Percentiles rank a stretch among this genome's conserved stretches.
Conservation (phyloP, 1,140 invertebrate species). For the Pseudomyrmex pallidus region DNA sequence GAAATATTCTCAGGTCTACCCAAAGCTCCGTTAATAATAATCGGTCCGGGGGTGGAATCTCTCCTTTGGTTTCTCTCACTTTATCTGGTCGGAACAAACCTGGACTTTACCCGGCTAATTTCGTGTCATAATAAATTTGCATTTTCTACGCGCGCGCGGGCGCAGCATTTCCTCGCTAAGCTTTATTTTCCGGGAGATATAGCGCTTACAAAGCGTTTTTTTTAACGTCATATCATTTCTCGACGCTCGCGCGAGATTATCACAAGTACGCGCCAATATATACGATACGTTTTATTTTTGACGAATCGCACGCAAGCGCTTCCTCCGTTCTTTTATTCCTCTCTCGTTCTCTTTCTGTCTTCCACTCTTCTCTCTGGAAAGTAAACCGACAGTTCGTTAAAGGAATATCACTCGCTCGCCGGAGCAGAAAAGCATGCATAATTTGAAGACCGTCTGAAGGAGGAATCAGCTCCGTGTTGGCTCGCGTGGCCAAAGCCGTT, state of each 20-base stretch:
- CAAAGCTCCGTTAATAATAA: constrained; percentile 48
- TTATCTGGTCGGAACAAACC: constrained; percentile 24
- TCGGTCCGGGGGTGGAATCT: constrained; percentile 3
- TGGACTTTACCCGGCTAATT: constrained; percentile 11
- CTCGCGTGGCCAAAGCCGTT: constrained; percentile 11
- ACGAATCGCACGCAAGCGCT: too few relatives aligned
- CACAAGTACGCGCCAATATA: not conserved
- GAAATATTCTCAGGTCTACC: constrained; percentile 42
- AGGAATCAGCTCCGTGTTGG: not conserved
- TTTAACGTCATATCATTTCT: too few relatives aligned
- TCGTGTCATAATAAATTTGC: constrained; percentile 44
- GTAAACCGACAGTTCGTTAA: constrained; percentile 54
- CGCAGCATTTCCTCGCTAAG: not conserved
- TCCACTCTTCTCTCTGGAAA: constrained; percentile 14
- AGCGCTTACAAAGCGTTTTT: not conserved
- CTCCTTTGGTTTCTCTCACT: not conserved
- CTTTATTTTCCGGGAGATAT: constrained; percentile 26
- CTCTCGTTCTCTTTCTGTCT: constrained; percentile 8
- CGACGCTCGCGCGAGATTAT: not conserved
- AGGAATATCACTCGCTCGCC: constrained; percentile 35
- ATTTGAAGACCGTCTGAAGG: constrained; percentile 29
- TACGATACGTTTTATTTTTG: constrained; percentile 32
- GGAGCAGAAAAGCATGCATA: constrained; percentile 56
- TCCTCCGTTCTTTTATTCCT: not conserved
- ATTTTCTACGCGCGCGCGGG: not conserved